These are phyloP conservation scores for Mellivora capensis DNA, from an alignment of 2,113 vertebrate species.

Conservation along the genomic window DNA sequence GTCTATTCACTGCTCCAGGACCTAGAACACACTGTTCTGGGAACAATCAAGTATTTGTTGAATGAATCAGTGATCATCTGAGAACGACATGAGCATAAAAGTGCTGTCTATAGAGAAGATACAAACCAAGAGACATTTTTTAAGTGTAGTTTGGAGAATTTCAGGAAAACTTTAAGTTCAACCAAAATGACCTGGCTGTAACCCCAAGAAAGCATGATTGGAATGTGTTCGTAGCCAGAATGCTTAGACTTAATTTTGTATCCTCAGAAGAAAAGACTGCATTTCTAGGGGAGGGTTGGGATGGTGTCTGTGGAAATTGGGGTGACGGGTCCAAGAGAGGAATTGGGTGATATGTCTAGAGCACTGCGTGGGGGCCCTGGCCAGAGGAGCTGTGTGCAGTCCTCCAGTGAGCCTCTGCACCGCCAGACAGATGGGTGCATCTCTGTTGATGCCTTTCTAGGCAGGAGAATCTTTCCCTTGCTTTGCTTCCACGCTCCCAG, in stretches of 20 bases:
- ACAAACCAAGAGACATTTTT: slow-evolving; percentile 12
- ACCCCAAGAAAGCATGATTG: slow-evolving; percentile 68
- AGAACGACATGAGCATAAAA: slow-evolving; percentile 41
- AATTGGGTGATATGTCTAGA: background rate
- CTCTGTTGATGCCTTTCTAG: background rate
- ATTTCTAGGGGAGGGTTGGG: background rate
- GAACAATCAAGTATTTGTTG: slow-evolving; percentile 22
- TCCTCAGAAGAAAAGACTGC: slow-evolving; percentile 43
- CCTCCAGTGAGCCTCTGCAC: background rate
- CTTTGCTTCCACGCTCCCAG: background rate
- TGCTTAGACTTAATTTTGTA: slow-evolving; percentile 60
- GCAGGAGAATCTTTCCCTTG: background rate
- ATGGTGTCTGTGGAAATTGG: background rate
- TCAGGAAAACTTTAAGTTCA: slow-evolving; percentile 67
- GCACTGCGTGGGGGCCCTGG: background rate
- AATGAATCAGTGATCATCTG: slow-evolving; percentile 40
- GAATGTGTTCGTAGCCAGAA: slow-evolving; percentile 69
- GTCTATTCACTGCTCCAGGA: background rate
- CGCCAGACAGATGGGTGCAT: background rate
- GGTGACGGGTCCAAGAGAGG: background rate
- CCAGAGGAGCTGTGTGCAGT: background rate
- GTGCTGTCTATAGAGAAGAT: slow-evolving; percentile 47
- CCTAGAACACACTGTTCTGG: slow-evolving; percentile 22
- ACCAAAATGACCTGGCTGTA: slow-evolving; percentile 64
- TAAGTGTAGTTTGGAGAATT: slow-evolving; percentile 53